These are phyloP conservation scores for Phalacrocorax brasilianus DNA, from an alignment of 2,113 vertebrate species.

Conservation along the genomic window DNA sequence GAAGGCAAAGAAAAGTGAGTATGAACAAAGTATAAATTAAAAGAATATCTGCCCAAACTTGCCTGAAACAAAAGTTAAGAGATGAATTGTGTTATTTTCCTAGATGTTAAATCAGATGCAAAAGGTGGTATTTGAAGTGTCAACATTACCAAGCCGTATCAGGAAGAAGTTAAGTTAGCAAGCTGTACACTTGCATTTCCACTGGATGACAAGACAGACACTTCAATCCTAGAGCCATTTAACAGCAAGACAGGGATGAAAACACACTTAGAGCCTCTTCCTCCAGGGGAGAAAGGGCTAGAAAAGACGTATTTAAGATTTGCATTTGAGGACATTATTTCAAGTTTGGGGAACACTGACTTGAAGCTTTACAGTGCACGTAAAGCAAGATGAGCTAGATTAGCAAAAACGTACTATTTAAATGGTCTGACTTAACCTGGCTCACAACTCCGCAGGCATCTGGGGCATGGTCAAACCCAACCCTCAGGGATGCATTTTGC, in stretches of 20 bases:
- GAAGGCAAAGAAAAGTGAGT: constrained; percentile 3
- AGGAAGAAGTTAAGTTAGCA: neutral
- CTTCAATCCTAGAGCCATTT: neutral
- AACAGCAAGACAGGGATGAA: neutral
- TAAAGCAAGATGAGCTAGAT: neutral
- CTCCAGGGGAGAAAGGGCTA: neutral
- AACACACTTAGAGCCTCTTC: neutral
- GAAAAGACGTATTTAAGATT: neutral
- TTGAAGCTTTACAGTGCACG: neutral
- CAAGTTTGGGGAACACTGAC: neutral
- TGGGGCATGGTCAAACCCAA: neutral
- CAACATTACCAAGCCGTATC: neutral
- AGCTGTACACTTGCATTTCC: neutral
- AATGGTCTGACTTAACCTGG: neutral
- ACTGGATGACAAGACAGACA: neutral
- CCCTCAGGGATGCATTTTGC: neutral
- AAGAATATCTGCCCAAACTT: neutral
- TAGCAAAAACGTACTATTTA: neutral
- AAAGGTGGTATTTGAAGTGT: neutral
- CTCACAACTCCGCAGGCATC: neutral
- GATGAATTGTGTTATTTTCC: neutral
- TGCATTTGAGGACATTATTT: neutral
- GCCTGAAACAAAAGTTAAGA: constrained; percentile 3
- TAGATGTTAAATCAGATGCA: neutral
- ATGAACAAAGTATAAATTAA: constrained; percentile 13